Percentiles rank a stretch among this genome's conserved stretches.
Conservation (phyloP, 2,113 vertebrate genomes). For the Cnemophilus loriae region DNA sequence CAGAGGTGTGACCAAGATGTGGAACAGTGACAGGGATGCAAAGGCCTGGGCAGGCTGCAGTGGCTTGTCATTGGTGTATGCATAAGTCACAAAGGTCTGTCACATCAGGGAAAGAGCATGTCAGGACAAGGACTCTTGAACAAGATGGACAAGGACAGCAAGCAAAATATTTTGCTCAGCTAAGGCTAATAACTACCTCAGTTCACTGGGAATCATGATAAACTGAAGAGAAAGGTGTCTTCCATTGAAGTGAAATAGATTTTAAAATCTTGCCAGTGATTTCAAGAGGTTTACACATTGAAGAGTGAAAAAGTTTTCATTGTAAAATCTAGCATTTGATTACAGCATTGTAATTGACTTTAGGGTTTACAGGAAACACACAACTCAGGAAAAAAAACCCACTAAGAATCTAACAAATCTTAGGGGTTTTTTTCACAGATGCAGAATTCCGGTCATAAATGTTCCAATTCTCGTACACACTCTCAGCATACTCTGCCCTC, state of each 20-base stretch:
- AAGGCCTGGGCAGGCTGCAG: constrained; percentile 86
- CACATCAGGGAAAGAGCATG: not conserved
- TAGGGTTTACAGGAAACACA: not conserved
- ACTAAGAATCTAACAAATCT: not conserved
- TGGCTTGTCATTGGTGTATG: constrained; percentile 49
- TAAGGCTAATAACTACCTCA: not conserved
- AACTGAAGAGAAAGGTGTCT: not conserved
- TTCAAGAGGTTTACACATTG: not conserved
- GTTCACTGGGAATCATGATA: not conserved
- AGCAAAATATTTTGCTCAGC: not conserved
- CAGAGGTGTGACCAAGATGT: constrained; percentile 93
- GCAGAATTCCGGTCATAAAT: not conserved
- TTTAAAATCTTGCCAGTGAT: not conserved
- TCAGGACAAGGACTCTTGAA: not conserved
- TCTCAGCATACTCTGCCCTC: not conserved
- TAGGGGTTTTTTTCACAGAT: not conserved
- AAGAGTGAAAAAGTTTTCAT: not conserved
- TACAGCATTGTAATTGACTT: not conserved
- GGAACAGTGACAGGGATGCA: constrained; percentile 89
- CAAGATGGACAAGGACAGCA: not conserved
- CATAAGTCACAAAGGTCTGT: constrained; percentile 88
- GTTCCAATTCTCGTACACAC: not conserved
- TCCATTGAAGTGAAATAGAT: not conserved
- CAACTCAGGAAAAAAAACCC: not conserved
- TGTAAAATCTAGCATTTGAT: not conserved